A percentile compares a stretch with the other conserved stretches of the same genome.
Conservation (phyloP, 30 jellyfish, hydroid and myxozoan species). For the Rhopilema esculentum region DNA sequence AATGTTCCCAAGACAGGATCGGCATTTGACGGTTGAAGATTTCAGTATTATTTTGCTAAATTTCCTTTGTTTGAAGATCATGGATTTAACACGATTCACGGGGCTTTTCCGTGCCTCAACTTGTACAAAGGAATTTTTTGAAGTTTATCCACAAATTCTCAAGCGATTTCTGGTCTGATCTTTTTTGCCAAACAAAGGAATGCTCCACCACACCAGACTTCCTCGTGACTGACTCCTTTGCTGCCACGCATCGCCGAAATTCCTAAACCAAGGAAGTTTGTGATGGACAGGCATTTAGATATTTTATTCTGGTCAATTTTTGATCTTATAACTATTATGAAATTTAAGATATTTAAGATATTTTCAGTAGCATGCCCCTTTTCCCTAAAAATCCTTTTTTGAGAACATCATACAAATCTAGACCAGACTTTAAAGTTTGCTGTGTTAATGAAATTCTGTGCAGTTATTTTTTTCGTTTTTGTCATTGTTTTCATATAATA, state of each 20-base stretch:
- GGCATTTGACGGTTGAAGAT: neutral
- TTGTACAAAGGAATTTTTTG: neutral
- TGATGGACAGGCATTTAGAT: neutral
- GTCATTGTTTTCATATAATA: no score
- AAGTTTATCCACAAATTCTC: neutral
- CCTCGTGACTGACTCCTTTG: neutral
- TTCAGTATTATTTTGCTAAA: neutral
- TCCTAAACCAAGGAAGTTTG: neutral
- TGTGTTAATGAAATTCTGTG: no score
- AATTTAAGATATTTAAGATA: no score
- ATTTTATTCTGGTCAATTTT: no score
- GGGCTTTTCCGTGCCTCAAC: neutral
- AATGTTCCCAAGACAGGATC: neutral
- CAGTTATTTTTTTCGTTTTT: no score
- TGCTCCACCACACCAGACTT: neutral
- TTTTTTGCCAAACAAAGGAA: neutral
- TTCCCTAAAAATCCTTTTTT: no score
- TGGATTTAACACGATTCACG: neutral
- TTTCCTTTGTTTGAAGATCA: neutral
- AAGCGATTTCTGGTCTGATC: neutral
- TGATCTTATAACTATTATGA: no score
- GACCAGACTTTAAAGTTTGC: no score
- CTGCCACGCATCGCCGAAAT: neutral
- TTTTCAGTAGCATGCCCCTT: no score
- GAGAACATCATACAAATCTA: no score